Evolutionary conservation across 2,113 vertebrate genomes (phyloP), one percentile per base, ranked within the genome.

Genomic region (Scalopus aquaticus): DNA sequence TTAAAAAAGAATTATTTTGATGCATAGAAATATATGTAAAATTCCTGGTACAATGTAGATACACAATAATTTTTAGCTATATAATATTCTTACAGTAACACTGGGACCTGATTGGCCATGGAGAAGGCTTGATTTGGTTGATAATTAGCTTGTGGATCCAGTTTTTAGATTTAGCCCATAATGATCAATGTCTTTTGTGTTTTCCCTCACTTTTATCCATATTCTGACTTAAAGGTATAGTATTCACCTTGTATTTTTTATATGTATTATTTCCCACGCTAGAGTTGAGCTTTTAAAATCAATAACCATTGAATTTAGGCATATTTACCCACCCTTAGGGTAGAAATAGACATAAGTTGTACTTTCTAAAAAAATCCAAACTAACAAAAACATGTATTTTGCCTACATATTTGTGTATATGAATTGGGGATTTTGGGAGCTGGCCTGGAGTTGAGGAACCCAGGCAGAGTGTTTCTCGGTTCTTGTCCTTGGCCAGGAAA

Each of bases 221-320:
- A 44, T 64, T 58, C 67, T 87, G 35, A n/a, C 8, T 92, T 83
- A 16, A 81, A 76, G 20, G 35, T 93, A 82, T 35, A 54, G n/a
- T 32, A 64, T 37, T 28, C 20, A 78, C 15, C 51, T 62, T n/a
- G 20, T 19, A n/a, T 72, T 90, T 91, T 81, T 70, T 28, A 35
- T 76, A 81, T 82, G n/a, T 81, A 92, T 85, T 62, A 81, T 54
- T 92, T 86, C 10, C 51, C 9, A 51, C 8, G 60, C 8, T 72
- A 77, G 30, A 92, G 35, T 74, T 80, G 58, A 92, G 72, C 24
- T 85, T 94, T 74, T 84, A 49, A 79, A 89, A 96, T 51, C 19
- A 42, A 32, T 10, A 79, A 60, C 79, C 49, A 54, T 58, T 85
- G 62, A 69, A 37, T 84, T 79, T 89, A n/a, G 32, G 26, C 3